Percentiles rank a stretch among this genome's conserved stretches.
Conservation (phyloP, 2,113 vertebrate species). For the Percopsis transmontana region DNA sequence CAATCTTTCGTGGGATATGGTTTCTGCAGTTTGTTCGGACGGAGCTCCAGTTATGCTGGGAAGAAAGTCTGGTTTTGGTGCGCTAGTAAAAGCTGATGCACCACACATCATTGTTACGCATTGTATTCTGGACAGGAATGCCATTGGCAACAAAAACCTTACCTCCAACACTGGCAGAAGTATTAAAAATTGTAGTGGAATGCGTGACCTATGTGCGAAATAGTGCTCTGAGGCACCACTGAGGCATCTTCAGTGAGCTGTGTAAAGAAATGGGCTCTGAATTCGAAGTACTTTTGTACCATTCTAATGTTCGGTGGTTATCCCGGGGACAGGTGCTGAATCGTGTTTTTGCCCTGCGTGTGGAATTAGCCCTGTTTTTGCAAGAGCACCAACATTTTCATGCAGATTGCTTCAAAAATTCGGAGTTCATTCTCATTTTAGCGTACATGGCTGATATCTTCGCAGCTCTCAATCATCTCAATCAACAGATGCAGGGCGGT, state of each 20-base stretch:
- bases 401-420: background rate
- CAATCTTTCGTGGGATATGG: constrained; percentile 20
- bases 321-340: background rate
- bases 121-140: no score
- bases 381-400: background rate
- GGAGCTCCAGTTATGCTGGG: no score
- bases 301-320: background rate
- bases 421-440: no score
- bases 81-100: background rate
- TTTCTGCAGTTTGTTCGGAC: no score
- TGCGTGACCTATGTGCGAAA: constrained; percentile 3
- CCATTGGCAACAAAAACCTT: background rate
- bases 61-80: background rate
- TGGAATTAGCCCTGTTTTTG: no score
- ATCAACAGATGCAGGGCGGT: constrained; percentile 21
- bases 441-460: constrained; percentile 13
- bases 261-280: background rate
- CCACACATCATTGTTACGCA: no score
- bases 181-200: background rate
- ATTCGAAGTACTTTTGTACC: background rate
- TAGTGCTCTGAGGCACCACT: constrained; percentile 7
- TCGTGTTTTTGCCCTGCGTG: no score
- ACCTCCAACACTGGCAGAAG: background rate
- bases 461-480: constrained; percentile 23
- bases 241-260: background rate